Percentiles rank a stretch among this genome's conserved stretches.
These are phyloP conservation scores for Sminthurides aquaticus DNA, from an alignment of 2,888 invertebrate species.

Conservation along the genomic window DNA sequence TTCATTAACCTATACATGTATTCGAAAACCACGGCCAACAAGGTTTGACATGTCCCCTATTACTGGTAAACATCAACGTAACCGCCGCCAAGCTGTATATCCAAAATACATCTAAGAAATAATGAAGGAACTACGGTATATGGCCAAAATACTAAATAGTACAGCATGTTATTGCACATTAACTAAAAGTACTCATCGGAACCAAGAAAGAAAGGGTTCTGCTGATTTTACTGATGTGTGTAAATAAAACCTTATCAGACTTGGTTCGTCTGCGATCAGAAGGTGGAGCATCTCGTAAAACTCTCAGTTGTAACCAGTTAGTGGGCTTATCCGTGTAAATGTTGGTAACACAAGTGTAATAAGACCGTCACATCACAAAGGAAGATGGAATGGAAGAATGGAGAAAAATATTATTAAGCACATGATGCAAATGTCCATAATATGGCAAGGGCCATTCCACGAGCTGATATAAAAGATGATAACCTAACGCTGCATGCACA, in stretches of 20 bases:
- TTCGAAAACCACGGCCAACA: no score
- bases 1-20: no score
- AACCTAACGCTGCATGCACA: neutral
- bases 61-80: no score
- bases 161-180: no score
- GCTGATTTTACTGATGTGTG: no score
- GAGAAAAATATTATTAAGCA: neutral
- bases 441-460: neutral
- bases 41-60: no score
- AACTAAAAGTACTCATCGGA: no score
- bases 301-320: constrained; percentile 69
- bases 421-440: no score
- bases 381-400: neutral
- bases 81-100: no score
- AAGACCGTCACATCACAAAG: neutral
- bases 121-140: no score
- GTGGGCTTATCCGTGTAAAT: constrained; percentile 55
- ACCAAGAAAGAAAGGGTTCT: neutral
- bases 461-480: neutral
- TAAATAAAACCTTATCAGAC: constrained; percentile 65
- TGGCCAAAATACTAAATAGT: no score
- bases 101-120: no score
- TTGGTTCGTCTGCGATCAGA: constrained; percentile 76
- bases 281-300: constrained; percentile 75
- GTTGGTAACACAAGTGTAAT: constrained; percentile 7